Evolutionary conservation across 2,113 vertebrate genomes (phyloP), one percentile per base, ranked within the genome.

Genomic region (Junco hyemalis): DNA sequence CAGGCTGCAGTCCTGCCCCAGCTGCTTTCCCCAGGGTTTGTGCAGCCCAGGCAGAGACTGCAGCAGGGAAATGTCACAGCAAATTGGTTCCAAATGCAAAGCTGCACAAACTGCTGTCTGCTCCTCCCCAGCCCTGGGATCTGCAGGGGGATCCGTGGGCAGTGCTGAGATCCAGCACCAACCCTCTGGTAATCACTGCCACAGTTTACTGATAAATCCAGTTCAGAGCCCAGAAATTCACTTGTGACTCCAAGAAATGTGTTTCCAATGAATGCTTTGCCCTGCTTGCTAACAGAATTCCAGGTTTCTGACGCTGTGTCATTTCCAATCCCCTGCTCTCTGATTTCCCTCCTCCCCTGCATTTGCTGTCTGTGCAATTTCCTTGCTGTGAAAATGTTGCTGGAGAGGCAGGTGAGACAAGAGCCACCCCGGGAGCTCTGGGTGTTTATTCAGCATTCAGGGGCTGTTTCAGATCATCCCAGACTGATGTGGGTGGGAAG

Each of bases 121-220:
- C 8, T 15, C 77, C 35, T 70, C 45, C 12, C 4, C 25, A 3
- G 66, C 61, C 57, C 38, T 11, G 53, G 17, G 24, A 29, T 14
- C 8, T 57, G 76, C 16, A 14, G 6, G 20, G 53, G 9, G 28
- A 44, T 12, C 65, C 9, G 2, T n/a, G 33, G 4, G 2, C 26
- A 5, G 63, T 1, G 14, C 72, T 26, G 20, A 17, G 3, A 13
- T 15, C 61, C 2, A 0, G 17, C 6, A 8, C 40, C 1, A 0
- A 28, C 29, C 3, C 1, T 3, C 47, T 10, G 64, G 3, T 5
- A 45, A 14, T 9, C 2, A 0, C 36, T 50, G 5, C 38, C 31
- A 2, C 8, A 14, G 8, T 45, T 81, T 14, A 31, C 48, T 14
- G 29, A 23, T 7, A 9, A 50, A 60, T n/a, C 45, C 15, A 45